phyloP scores from a whole-genome alignment of 2,113 vertebrate genomes.

The Pseudorectes ferrugineus region DNA sequence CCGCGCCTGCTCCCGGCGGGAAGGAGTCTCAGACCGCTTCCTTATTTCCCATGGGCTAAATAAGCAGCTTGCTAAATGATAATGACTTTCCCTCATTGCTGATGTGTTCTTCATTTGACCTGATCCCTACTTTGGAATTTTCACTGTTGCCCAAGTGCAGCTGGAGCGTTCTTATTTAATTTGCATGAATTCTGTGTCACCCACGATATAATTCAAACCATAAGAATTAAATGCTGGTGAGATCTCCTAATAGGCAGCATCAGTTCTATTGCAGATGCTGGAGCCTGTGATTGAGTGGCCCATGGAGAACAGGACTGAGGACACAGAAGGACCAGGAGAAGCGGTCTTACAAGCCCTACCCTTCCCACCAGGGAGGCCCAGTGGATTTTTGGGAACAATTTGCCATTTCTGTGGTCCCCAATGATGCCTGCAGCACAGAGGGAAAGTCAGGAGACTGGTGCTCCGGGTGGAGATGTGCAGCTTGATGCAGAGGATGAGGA shows the following conservation, averaged over 20 bases:
- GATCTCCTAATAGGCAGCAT: slow-evolving; percentile 24
- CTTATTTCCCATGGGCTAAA: neutral
- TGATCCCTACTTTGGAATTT: slow-evolving; percentile 4
- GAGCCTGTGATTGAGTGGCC: neutral
- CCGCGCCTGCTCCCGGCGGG: accelerated
- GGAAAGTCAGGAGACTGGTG: neutral
- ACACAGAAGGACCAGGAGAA: neutral
- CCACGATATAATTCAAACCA: neutral
- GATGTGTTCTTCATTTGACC: neutral
- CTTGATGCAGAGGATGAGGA: neutral
- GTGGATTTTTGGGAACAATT: neutral
- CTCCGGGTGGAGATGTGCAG: neutral
- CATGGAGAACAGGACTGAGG: neutral
- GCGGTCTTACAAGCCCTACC: neutral
- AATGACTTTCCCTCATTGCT: neutral
- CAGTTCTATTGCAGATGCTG: slow-evolving; percentile 15
- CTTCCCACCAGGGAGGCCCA: neutral
- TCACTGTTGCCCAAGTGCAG: neutral
- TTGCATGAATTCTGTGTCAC: slow-evolving; percentile 1
- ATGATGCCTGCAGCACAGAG: neutral
- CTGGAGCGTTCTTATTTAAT: slow-evolving; percentile 21
- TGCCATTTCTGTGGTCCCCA: neutral
- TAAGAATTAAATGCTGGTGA: neutral
- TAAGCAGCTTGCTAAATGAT: neutral
- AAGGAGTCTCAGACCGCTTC: neutral